phyloP scores from a whole-genome alignment of 2,797 vertebrate genomes.

The Pteronotus mesoamericanus region DNA sequence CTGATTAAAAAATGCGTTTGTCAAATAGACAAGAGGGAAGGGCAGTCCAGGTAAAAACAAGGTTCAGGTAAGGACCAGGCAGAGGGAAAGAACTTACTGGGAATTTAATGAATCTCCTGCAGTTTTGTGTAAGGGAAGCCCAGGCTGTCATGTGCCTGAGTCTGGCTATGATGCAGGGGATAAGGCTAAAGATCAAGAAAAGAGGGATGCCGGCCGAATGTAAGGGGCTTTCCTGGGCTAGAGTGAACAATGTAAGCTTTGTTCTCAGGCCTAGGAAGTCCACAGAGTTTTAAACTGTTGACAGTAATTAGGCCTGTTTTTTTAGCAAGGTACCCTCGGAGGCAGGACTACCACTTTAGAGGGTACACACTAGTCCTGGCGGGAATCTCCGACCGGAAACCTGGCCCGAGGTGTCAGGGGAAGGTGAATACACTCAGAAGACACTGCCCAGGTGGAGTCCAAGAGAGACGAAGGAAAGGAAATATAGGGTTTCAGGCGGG shows the following conservation, averaged over 20 bases:
- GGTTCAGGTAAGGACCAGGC: background rate
- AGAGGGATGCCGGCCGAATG: background rate
- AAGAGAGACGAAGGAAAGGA: fast-evolving
- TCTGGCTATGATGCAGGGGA: background rate
- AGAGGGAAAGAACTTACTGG: background rate
- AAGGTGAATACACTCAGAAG: background rate
- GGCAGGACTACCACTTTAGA: background rate
- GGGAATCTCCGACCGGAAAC: background rate
- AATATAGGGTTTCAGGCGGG: background rate
- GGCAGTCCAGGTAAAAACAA: background rate
- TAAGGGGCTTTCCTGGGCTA: background rate
- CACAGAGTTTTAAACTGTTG: background rate
- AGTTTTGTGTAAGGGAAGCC: background rate
- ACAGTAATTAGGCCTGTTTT: background rate
- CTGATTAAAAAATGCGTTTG: background rate
- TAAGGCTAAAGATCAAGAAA: background rate
- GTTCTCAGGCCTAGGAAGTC: background rate
- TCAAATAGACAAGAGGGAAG: background rate
- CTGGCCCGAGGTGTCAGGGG: background rate
- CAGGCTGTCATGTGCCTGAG: background rate
- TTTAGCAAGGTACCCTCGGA: background rate
- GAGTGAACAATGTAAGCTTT: background rate
- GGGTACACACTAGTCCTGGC: background rate
- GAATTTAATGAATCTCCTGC: background rate
- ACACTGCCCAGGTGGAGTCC: background rate